Evolutionary conservation across 2,113 vertebrate genomes (phyloP).

Genomic region (Theropithecus gelada): DNA sequence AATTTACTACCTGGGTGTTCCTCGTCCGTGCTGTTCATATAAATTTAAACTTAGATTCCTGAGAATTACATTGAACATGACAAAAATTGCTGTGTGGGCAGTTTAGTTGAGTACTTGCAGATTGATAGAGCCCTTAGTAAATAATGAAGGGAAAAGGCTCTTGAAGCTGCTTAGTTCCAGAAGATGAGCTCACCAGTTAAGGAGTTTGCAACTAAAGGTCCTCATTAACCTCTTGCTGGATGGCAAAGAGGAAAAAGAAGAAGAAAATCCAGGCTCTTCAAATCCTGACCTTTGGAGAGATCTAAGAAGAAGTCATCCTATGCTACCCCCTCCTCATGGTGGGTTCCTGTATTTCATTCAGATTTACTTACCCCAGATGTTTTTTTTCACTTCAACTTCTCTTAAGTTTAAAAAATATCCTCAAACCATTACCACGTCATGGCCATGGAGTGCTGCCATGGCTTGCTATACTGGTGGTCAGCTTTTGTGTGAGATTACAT

Average conservation of each 20-base stretch:
- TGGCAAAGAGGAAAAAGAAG: background rate
- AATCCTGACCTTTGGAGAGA: background rate
- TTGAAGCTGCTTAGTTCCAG: conserved; percentile 56
- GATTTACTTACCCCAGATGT: background rate
- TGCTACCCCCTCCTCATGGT: background rate
- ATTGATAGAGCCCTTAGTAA: conserved; percentile 70
- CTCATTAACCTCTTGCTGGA: conserved; percentile 66
- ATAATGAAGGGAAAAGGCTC: conserved; percentile 65
- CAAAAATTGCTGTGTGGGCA: conserved; percentile 69
- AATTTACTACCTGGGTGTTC: conserved; percentile 70
- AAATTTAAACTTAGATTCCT: conserved; percentile 71
- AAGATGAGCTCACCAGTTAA: conserved; percentile 75
- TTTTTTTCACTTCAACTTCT: conserved; percentile 22
- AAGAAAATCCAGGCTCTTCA: background rate
- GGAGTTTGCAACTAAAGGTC: conserved; percentile 5
- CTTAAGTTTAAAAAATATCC: conserved; percentile 41
- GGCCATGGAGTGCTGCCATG: conserved; percentile 26
- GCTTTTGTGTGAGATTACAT: conserved; percentile 25
- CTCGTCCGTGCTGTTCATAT: conserved; percentile 64
- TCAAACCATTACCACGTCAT: background rate
- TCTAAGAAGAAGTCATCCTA: background rate
- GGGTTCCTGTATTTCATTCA: background rate
- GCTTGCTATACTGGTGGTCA: background rate
- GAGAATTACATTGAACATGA: conserved; percentile 73
- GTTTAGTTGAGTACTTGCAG: conserved; percentile 71